These are phyloP conservation scores for Mythimna albipuncta DNA, from an alignment of 2,888 invertebrate species.

Conservation along the genomic window DNA sequence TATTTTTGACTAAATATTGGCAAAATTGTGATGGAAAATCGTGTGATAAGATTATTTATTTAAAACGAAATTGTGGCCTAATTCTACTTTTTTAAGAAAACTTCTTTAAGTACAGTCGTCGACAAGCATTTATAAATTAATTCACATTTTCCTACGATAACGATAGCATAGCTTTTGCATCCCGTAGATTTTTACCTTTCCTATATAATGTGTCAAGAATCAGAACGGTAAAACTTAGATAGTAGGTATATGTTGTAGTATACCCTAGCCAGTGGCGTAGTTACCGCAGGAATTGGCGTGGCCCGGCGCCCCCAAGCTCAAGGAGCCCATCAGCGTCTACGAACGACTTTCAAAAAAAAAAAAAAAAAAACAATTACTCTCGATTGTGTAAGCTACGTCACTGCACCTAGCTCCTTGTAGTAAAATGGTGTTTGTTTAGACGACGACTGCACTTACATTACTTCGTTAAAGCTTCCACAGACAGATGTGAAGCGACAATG, in stretches of 20 bases:
- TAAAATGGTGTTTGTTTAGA: constrained; percentile 57
- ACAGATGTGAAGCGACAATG: neutral
- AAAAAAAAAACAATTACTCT: no score
- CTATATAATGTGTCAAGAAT: constrained; percentile 1
- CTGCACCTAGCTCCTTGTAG: constrained; percentile 7
- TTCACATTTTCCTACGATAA: constrained; percentile 26
- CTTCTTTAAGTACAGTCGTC: constrained; percentile 69
- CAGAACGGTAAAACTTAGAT: constrained; percentile 3
- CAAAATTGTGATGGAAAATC: constrained; percentile 80
- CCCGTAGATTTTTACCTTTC: constrained; percentile 47
- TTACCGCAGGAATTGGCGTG: no score
- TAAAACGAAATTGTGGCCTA: constrained; percentile 84
- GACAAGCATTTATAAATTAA: constrained; percentile 42
- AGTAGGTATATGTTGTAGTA: no score
- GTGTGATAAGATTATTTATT: constrained; percentile 80
- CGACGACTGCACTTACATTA: constrained; percentile 70
- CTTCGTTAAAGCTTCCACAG: constrained; percentile 1
- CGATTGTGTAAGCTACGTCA: no score
- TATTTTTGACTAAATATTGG: constrained; percentile 62
- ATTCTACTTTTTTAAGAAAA: constrained; percentile 68
- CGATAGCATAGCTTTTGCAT: constrained; percentile 42
- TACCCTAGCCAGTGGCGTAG: no score
- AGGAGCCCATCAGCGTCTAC: no score
- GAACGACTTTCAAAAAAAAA: no score
- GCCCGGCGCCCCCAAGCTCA: no score